Conservation (phyloP, 2,888 invertebrate species). For the Scelioninae gen. 2 region DNA sequence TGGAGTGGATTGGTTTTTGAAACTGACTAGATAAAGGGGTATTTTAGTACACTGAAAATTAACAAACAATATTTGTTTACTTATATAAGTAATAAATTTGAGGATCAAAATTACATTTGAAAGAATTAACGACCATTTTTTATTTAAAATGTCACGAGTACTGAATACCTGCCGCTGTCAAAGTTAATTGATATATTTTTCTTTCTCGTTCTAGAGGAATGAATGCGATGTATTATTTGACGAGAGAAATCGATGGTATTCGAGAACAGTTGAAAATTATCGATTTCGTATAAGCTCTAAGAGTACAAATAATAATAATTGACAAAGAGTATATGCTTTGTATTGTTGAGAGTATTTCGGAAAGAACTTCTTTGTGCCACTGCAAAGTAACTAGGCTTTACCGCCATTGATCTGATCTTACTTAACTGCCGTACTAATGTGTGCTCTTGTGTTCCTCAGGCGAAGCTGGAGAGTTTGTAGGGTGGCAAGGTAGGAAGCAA, state of each 20-base stretch:
- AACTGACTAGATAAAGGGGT: slow-evolving; percentile 74
- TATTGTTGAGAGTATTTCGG: slow-evolving; percentile 60
- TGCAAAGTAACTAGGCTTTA: slow-evolving; percentile 74
- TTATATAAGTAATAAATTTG: slow-evolving; percentile 17
- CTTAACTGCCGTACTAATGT: slow-evolving; percentile 77
- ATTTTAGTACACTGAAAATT: slow-evolving; percentile 64
- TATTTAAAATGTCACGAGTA: slow-evolving; percentile 49
- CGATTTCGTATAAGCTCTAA: slow-evolving; percentile 29
- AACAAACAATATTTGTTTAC: slow-evolving; percentile 62
- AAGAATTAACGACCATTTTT: slow-evolving; percentile 39
- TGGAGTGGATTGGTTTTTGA: slow-evolving; percentile 75
- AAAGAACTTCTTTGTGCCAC: slow-evolving; percentile 69
- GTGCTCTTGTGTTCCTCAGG: slow-evolving; percentile 82
- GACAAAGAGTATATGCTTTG: slow-evolving; percentile 57
- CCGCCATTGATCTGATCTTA: slow-evolving; percentile 74
- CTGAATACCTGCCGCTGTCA: slow-evolving; percentile 58
- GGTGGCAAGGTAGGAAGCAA: slow-evolving; percentile 85
- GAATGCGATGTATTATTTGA: slow-evolving; percentile 16
- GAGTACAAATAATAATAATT: slow-evolving; percentile 28
- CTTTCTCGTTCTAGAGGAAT: slow-evolving; percentile 41
- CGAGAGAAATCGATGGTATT: slow-evolving; percentile 47
- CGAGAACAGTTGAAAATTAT: slow-evolving; percentile 31
- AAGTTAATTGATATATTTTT: slow-evolving; percentile 37
- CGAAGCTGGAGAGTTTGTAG: slow-evolving; percentile 87
- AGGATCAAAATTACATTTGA: slow-evolving; percentile 5